Base-by-base conservation (phyloP, 2,113 vertebrate genomes). In the Aegotheles bennettii region DNA sequence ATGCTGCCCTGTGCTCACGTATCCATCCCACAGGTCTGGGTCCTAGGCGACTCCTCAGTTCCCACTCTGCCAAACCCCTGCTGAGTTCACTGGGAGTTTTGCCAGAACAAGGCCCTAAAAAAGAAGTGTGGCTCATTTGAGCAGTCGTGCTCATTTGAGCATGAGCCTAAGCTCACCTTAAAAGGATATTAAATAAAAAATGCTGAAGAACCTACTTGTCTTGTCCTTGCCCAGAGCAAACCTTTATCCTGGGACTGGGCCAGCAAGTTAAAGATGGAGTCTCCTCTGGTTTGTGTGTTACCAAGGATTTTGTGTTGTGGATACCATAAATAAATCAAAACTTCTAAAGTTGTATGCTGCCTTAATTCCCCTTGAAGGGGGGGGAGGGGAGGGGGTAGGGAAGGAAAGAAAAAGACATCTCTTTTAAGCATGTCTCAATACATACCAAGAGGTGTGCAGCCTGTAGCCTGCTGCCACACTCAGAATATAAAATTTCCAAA, bases 401-500 rank as follows among this genome's bases (percentile, higher is more conserved):
- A 40, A 24, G 45, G 31, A 48, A 64, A 78, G 42, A 42, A n/a
- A 60, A 20, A 89, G 74, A 24, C 20, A 6, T 83, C 61, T 91
- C 63, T 90, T 18, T 77, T 31, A 29, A 43, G 16, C 82, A 43
- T 76, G 40, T 68, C 65, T 14, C 70, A 56, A 2, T 17, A 29
- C 14, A 93, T 6, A 89, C 40, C 81, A 75, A 57, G 64, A 45
- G 29, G 78, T 71, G 36, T 95, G 53, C 81, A 90, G 96, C 85
- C 73, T 33, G 43, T 68, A 51, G 84, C 68, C 84, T 73, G 87
- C 96, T 97, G 93, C 96, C 79, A 86, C 94, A 91, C 63, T 92
- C 59, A 45, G 96, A 96, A 89, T 93, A 48, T 91, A 76, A 95
- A 76, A 93, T 97, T 96, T 93, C 93, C 96, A 80, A 96, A 48